A percentile compares a stretch with the other conserved stretches of the same genome.
Evolutionary conservation across 2,113 vertebrate species (phyloP).

Genomic region (Pelodiscus sinensis): DNA sequence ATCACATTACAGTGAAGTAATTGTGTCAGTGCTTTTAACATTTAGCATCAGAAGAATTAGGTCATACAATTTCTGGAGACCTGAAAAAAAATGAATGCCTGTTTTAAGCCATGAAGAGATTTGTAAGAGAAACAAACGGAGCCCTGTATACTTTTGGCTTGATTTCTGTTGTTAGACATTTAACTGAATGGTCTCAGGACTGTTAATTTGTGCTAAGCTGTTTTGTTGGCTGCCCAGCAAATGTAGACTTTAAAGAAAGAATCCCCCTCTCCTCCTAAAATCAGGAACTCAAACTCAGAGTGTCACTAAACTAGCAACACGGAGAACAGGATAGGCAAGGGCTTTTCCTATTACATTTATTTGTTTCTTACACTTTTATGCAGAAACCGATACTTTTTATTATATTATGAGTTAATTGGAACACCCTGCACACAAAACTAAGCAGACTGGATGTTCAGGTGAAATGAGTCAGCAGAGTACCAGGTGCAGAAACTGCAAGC

Average conservation of each 20-base stretch:
- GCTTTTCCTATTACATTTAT: not conserved
- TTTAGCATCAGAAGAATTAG: not conserved
- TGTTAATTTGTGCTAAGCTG: not conserved
- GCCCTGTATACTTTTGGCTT: not conserved
- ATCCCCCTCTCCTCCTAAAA: not conserved
- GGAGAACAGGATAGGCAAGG: not conserved
- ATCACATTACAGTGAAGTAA: not conserved
- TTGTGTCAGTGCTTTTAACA: not conserved
- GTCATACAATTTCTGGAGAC: not conserved
- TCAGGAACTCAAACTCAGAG: fast-evolving
- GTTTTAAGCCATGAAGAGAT: not conserved
- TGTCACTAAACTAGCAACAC: not conserved
- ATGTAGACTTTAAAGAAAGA: not conserved
- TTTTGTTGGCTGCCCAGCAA: not conserved
- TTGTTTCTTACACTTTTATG: not conserved
- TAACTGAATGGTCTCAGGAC: not conserved
- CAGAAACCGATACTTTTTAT: slow-evolving; percentile 14
- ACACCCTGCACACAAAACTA: slow-evolving; percentile 55
- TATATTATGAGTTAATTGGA: slow-evolving; percentile 46
- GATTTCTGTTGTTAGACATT: not conserved
- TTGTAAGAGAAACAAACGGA: not conserved
- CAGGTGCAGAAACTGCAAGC: slow-evolving; percentile 73
- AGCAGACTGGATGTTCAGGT: slow-evolving; percentile 68
- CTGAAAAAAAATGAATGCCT: not conserved
- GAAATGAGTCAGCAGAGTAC: slow-evolving; percentile 65